These are phyloP conservation scores for Andrena bucephala DNA, from an alignment of 2,888 invertebrate species.

Conservation along the genomic window DNA sequence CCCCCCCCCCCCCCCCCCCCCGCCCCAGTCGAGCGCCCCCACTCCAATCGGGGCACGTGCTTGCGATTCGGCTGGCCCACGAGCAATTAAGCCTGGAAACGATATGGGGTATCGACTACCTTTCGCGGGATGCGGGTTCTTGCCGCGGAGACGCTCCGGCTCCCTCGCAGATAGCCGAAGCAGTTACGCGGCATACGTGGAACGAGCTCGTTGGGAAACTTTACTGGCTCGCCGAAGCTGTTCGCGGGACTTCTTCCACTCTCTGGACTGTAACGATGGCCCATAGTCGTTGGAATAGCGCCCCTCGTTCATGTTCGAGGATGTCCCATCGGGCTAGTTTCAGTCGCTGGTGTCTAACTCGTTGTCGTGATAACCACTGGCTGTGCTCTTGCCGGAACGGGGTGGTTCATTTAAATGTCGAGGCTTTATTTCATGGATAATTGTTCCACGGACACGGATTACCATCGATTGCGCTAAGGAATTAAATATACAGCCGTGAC, in stretches of 20 bases:
- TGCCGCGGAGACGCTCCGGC: background rate
- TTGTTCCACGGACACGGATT: slow-evolving; percentile 28
- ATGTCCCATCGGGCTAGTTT: too few species aligned
- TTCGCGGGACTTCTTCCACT: background rate
- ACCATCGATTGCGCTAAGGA: slow-evolving; percentile 59
- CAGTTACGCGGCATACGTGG: background rate
- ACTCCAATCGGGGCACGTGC: slow-evolving; percentile 50
- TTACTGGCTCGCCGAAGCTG: background rate
- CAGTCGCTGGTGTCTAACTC: too few species aligned
- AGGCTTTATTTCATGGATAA: slow-evolving; percentile 38
- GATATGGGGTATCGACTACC: slow-evolving; percentile 45
- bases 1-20: slow-evolving; percentile 2
- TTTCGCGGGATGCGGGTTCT: too few species aligned
- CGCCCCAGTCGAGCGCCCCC: background rate
- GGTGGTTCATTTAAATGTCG: too few species aligned
- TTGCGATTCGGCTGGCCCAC: slow-evolving; percentile 55
- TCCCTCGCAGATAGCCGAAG: background rate
- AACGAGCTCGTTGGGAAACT: background rate
- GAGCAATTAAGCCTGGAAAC: slow-evolving; percentile 77
- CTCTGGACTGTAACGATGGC: background rate
- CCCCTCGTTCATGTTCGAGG: too few species aligned
- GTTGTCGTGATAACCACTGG: too few species aligned
- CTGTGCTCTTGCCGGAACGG: too few species aligned
- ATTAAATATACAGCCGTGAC: slow-evolving; percentile 60
- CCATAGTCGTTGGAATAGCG: too few species aligned